A percentile compares a stretch with the other conserved stretches of the same genome.
Conservation (phyloP, 2,888 invertebrate species). For the Cerceris ruficornis region DNA sequence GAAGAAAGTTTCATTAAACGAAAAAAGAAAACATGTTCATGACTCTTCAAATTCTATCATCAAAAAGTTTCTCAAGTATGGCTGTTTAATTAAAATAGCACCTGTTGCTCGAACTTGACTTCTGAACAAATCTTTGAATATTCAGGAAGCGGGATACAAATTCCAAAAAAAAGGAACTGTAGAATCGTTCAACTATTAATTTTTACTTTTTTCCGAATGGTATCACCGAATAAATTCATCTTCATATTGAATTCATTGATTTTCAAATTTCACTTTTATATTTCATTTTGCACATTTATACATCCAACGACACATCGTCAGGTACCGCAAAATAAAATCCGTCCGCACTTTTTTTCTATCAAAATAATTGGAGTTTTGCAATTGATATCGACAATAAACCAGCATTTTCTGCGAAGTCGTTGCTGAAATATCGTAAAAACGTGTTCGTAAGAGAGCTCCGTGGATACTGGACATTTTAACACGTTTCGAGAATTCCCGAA, state of each 20-base stretch:
- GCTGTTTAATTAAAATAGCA: too few species aligned
- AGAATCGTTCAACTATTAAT: too few species aligned
- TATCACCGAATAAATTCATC: too few species aligned
- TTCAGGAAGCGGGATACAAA: too few species aligned
- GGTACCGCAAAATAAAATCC: neutral
- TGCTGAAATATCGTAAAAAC: neutral
- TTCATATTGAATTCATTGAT: neutral
- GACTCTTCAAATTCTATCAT: too few species aligned
- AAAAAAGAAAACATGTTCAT: too few species aligned
- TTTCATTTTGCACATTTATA: neutral
- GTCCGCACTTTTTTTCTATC: neutral
- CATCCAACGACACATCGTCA: neutral
- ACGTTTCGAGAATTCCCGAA: constrained; percentile 19
- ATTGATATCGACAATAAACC: neutral
- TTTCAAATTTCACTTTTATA: neutral
- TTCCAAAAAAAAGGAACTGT: too few species aligned
- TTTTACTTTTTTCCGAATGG: too few species aligned
- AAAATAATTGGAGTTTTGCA: neutral
- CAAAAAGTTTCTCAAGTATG: too few species aligned
- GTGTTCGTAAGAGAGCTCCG: neutral
- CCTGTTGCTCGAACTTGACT: too few species aligned
- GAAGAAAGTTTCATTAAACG: too few species aligned
- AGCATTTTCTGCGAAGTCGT: neutral
- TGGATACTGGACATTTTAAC: constrained; percentile 16
- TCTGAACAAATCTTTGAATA: too few species aligned